Evolutionary conservation across 2,113 vertebrate species (phyloP).

Genomic region (Sebastes fasciatus): DNA sequence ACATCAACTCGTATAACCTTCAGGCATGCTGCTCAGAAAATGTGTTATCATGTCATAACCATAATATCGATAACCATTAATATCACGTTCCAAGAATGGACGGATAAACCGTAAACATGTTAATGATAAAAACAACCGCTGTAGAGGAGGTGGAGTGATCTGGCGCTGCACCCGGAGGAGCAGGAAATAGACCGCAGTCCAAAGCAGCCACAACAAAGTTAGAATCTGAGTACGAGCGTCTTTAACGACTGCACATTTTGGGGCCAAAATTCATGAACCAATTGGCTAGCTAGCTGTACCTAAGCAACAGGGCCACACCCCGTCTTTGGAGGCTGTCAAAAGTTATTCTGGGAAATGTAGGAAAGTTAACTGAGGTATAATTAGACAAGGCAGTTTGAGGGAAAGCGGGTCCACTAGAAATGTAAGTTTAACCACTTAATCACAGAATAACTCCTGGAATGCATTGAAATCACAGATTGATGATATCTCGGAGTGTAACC

Average conservation of each 20-base stretch:
- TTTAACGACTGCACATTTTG: slow-evolving; percentile 5
- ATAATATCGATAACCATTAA: too few species aligned
- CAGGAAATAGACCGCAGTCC: slow-evolving; percentile 19
- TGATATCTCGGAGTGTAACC: slow-evolving; percentile 66
- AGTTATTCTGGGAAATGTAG: slow-evolving; percentile 30
- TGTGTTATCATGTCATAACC: neutral
- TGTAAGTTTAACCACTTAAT: slow-evolving; percentile 46
- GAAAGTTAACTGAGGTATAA: neutral
- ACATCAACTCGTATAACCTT: neutral
- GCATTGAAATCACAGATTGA: slow-evolving; percentile 64
- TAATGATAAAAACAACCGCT: neutral
- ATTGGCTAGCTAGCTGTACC: neutral
- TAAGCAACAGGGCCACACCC: slow-evolving; percentile 30
- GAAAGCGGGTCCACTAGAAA: slow-evolving; percentile 3
- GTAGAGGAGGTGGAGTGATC: neutral
- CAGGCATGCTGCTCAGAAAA: neutral
- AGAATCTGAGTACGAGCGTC: neutral
- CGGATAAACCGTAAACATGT: too few species aligned
- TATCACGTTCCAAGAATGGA: too few species aligned
- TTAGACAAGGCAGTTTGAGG: slow-evolving; percentile 29
- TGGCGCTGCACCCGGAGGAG: slow-evolving; percentile 3
- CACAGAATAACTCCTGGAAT: slow-evolving; percentile 56
- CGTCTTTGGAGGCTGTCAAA: neutral
- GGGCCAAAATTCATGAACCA: slow-evolving; percentile 22
- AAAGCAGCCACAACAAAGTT: slow-evolving; percentile 47